phyloP scores from a whole-genome alignment of 2,113 vertebrate species.

The Malurus melanocephalus region DNA sequence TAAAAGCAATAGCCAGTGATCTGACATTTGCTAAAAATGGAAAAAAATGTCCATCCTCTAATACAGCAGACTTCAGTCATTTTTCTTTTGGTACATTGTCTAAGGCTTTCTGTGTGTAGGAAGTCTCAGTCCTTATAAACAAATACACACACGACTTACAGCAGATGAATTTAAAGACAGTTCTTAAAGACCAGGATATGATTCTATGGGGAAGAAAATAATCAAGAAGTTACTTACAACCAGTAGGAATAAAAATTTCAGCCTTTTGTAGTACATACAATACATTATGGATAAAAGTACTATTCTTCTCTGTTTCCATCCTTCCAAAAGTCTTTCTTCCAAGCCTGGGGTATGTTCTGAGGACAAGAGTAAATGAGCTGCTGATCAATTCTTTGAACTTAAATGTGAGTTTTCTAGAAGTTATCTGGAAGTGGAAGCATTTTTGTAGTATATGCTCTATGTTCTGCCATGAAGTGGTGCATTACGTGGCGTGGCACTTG shows the following conservation, averaged over 20 bases:
- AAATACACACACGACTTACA: background rate
- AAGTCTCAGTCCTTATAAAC: slow-evolving; percentile 29
- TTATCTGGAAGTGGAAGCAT: background rate
- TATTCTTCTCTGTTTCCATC: background rate
- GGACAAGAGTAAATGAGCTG: background rate
- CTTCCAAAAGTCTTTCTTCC: background rate
- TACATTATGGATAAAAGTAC: background rate
- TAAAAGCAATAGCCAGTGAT: slow-evolving; percentile 71
- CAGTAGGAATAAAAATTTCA: background rate
- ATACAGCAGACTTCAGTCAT: slow-evolving; percentile 53
- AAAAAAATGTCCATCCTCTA: slow-evolving; percentile 64
- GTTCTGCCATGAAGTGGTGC: background rate
- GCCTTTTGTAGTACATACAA: background rate
- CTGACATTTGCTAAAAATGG: slow-evolving; percentile 75
- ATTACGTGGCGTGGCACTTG: background rate
- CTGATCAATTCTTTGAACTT: background rate
- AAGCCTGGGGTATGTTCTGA: background rate
- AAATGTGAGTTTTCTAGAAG: background rate
- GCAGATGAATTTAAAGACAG: slow-evolving; percentile 32
- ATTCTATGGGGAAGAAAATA: background rate
- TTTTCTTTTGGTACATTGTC: slow-evolving; percentile 9
- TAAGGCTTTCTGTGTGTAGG: slow-evolving; percentile 10
- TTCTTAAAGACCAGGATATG: slow-evolving; percentile 18
- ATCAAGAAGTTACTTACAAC: background rate
- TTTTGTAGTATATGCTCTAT: background rate